These are phyloP conservation scores for Ligdia adustata DNA, from an alignment of 2,888 invertebrate species.

Conservation along the genomic window DNA sequence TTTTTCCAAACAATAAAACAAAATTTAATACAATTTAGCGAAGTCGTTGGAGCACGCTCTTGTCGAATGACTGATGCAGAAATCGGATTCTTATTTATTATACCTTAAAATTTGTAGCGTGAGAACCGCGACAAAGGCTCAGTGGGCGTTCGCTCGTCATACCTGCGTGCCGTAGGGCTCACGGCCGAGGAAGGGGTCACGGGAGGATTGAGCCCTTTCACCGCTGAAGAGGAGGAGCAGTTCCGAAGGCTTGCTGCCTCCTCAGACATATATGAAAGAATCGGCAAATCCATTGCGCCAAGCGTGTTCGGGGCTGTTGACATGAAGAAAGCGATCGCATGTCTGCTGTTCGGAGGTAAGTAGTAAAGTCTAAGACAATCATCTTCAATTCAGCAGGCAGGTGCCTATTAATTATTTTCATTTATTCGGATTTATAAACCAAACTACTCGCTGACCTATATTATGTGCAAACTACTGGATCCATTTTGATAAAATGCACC, in stretches of 20 bases:
- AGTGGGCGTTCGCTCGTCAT: constrained; percentile 97
- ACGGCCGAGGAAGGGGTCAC: constrained; percentile 92
- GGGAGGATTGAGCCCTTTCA: constrained; percentile 85
- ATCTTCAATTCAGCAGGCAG: too few species aligned
- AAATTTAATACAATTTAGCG: too few species aligned
- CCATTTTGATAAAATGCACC: too few species aligned
- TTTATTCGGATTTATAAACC: too few species aligned
- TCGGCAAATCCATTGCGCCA: constrained; percentile 96
- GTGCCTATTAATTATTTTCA: too few species aligned
- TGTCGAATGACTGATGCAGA: too few species aligned
- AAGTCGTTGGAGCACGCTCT: too few species aligned
- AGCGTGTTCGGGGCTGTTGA: constrained; percentile 97
- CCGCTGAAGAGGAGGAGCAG: constrained; percentile 84
- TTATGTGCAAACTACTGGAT: too few species aligned
- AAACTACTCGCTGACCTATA: too few species aligned
- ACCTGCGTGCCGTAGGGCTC: constrained; percentile 97
- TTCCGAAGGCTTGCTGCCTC: constrained; percentile 93
- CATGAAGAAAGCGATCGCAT: constrained; percentile 98
- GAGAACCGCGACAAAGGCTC: constrained; percentile 90
- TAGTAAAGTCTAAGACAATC: too few species aligned
- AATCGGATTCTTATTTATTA: too few species aligned
- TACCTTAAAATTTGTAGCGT: constrained; percentile 57
- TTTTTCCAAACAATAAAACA: too few species aligned
- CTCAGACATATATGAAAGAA: constrained; percentile 93
- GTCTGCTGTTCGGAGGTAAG: constrained; percentile 97